These are phyloP conservation scores for Rhysida immarginata DNA, from an alignment of 1,140 invertebrate genomes.

Conservation along the genomic window DNA sequence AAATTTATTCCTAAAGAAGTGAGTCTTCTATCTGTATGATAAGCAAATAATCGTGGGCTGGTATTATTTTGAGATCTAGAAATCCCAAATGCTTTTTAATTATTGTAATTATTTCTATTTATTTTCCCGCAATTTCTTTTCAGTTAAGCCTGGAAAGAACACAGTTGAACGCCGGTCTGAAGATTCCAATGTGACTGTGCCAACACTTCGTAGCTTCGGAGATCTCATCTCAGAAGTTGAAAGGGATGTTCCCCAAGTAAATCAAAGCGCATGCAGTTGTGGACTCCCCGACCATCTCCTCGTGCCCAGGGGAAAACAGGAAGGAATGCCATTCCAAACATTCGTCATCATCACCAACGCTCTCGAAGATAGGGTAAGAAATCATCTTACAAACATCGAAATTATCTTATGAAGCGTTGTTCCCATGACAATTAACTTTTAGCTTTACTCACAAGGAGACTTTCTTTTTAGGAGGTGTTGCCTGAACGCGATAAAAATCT, in stretches of 20 bases:
- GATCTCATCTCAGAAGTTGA: constrained; percentile 36
- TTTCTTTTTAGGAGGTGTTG: no score
- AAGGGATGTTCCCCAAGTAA: constrained; percentile 25
- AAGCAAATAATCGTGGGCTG: no score
- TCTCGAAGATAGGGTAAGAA: constrained; percentile 38
- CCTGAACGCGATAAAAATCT: no score
- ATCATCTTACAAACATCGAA: neutral
- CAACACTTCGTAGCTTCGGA: constrained; percentile 43
- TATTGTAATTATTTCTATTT: no score
- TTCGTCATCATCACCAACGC: constrained; percentile 70
- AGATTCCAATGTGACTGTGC: constrained; percentile 53
- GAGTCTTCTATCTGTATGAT: no score
- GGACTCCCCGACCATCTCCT: constrained; percentile 78
- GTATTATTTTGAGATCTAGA: no score
- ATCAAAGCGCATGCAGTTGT: constrained; percentile 46
- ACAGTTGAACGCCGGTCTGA: constrained; percentile 41
- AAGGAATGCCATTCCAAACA: constrained; percentile 49
- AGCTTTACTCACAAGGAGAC: no score
- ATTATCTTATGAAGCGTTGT: neutral
- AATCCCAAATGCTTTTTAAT: no score
- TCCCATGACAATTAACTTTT: no score
- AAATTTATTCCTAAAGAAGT: no score
- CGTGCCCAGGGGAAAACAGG: constrained; percentile 49
- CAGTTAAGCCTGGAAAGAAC: constrained; percentile 45
- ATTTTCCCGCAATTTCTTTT: no score